phyloP scores from a whole-genome alignment of 2,797 vertebrate species.

The Syndactyla subalaris region DNA sequence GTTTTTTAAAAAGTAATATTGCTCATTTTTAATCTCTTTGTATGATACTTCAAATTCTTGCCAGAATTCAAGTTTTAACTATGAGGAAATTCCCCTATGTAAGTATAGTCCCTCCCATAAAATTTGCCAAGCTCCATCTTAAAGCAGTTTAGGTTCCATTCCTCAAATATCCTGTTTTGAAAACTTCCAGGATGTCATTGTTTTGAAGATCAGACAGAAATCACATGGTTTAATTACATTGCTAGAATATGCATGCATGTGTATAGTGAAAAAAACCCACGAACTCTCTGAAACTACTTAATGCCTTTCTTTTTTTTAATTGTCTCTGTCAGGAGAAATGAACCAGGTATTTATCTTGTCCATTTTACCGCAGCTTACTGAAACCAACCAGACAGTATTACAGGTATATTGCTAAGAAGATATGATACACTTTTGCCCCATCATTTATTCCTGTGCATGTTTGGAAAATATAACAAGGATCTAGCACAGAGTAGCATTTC shows the following conservation, averaged over 20 bases:
- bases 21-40: background rate
- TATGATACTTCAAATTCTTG: background rate
- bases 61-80: background rate
- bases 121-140: background rate
- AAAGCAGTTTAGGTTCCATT: background rate
- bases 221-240: background rate
- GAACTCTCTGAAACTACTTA: background rate
- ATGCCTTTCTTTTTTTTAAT: background rate
- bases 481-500: background rate
- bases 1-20: background rate
- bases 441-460: background rate
- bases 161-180: background rate
- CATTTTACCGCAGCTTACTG: background rate
- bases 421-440: background rate
- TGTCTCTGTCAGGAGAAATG: background rate
- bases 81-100: background rate
- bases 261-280: background rate
- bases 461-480: background rate
- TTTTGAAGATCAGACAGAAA: background rate
- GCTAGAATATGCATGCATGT: background rate
- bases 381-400: background rate
- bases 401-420: background rate
- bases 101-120: background rate
- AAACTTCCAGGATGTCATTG: background rate
- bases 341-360: background rate